Evolutionary conservation across 2,113 vertebrate genomes (phyloP).

Genomic region (Entosphenus tridentatus): DNA sequence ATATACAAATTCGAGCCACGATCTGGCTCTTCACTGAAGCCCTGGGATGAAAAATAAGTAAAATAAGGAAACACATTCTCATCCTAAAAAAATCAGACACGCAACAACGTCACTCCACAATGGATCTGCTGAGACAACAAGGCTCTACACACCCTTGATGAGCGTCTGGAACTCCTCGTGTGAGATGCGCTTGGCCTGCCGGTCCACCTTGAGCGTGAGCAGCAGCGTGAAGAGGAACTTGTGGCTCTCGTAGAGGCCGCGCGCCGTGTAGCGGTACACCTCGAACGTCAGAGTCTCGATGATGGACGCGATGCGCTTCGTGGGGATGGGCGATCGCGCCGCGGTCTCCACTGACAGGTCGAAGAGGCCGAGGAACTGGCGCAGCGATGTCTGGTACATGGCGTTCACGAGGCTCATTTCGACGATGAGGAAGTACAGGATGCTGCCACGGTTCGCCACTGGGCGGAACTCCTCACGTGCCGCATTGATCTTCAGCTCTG

Average conservation of each 20-base stretch:
- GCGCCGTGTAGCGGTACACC: constrained; percentile 34
- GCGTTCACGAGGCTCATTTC: constrained; percentile 49
- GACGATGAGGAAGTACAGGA: constrained; percentile 51
- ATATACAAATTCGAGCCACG: no score
- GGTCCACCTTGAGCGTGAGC: constrained; percentile 40
- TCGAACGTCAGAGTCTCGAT: constrained; percentile 35
- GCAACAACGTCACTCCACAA: no score
- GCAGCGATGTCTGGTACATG: constrained; percentile 52
- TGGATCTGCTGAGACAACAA: no score
- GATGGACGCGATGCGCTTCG: constrained; percentile 35
- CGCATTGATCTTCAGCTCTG: constrained; percentile 41
- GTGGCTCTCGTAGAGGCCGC: constrained; percentile 42
- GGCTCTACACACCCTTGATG: constrained; percentile 32
- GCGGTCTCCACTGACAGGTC: constrained; percentile 34
- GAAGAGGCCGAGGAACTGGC: constrained; percentile 45
- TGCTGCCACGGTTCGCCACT: constrained; percentile 38
- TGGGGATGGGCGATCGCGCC: constrained; percentile 28
- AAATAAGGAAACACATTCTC: no score
- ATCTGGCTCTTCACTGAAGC: no score
- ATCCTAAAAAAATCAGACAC: no score
- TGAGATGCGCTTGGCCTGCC: constrained; percentile 36
- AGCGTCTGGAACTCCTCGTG: constrained; percentile 37
- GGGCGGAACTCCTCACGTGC: constrained; percentile 49
- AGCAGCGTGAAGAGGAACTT: constrained; percentile 44
- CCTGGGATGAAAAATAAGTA: no score